Percentiles rank a stretch among this genome's conserved stretches.
Evolutionary conservation across 2,797 vertebrate genomes (phyloP).

Genomic region (Erethizon dorsatum): DNA sequence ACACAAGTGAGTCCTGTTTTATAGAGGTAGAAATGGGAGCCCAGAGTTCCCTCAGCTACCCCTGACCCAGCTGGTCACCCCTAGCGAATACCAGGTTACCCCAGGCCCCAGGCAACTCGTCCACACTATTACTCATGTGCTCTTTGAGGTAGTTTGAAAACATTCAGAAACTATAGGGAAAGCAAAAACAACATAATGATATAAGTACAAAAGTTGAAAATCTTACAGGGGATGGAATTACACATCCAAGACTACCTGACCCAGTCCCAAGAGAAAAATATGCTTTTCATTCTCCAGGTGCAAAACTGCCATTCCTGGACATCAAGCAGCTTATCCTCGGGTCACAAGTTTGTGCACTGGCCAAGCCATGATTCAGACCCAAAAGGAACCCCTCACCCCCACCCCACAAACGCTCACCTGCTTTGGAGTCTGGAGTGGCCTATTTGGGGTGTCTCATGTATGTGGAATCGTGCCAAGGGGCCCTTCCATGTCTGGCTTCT

Average conservation of each 20-base stretch:
- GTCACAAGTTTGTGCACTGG: background rate
- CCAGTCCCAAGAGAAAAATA: background rate
- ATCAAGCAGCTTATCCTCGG: background rate
- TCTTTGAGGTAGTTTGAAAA: background rate
- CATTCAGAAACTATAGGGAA: background rate
- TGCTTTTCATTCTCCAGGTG: background rate
- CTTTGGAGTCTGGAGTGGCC: background rate
- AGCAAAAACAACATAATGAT: background rate
- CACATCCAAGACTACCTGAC: too few relatives aligned
- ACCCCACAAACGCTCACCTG: background rate
- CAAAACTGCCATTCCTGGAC: background rate
- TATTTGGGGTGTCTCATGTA: background rate
- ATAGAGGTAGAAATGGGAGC: background rate
- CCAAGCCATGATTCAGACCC: background rate
- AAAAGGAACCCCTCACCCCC: background rate
- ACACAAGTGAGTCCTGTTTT: background rate
- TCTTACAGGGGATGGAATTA: background rate
- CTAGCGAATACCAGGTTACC: background rate
- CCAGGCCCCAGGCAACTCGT: background rate
- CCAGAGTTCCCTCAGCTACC: background rate
- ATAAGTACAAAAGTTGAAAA: background rate
- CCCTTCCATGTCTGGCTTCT: background rate
- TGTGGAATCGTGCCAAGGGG: fast-evolving
- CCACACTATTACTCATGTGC: background rate
- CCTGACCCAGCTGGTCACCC: fast-evolving